Conservation (phyloP, 2,888 invertebrate genomes). For the Pegoplata infirma region DNA sequence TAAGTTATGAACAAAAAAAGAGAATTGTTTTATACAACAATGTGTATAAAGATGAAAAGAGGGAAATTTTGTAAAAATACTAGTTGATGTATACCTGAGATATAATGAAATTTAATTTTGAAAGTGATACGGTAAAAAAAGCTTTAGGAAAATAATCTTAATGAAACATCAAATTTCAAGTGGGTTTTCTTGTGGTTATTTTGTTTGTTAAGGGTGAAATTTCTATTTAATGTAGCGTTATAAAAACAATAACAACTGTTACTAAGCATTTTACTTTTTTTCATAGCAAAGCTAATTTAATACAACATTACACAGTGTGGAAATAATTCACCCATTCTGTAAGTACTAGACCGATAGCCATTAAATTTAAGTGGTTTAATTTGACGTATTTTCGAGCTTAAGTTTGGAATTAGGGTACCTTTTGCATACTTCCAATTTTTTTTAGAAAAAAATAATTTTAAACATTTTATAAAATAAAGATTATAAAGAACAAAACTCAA, state of each 20-base stretch:
- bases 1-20: neutral
- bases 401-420: too few species aligned
- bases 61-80: constrained; percentile 9
- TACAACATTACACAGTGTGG: too few species aligned
- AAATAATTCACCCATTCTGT: too few species aligned
- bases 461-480: too few species aligned
- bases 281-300: too few species aligned
- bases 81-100: neutral
- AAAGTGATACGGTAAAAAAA: neutral
- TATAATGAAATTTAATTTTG: neutral
- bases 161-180: constrained; percentile 41
- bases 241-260: constrained; percentile 23
- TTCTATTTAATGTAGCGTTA: constrained; percentile 13
- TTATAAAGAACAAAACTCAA: too few species aligned
- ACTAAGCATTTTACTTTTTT: neutral
- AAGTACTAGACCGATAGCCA: too few species aligned
- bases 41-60: constrained; percentile 16
- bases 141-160: neutral
- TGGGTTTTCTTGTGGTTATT: constrained; percentile 5
- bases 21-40: neutral
- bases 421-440: too few species aligned
- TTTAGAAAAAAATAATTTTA: too few species aligned
- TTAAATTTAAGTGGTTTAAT: too few species aligned
- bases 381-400: too few species aligned
- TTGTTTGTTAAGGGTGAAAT: too few species aligned